A percentile compares a stretch with the other conserved stretches of the same genome.
phyloP scores from a whole-genome alignment of 2,113 vertebrate genomes.

The Periophthalmus modestus region DNA sequence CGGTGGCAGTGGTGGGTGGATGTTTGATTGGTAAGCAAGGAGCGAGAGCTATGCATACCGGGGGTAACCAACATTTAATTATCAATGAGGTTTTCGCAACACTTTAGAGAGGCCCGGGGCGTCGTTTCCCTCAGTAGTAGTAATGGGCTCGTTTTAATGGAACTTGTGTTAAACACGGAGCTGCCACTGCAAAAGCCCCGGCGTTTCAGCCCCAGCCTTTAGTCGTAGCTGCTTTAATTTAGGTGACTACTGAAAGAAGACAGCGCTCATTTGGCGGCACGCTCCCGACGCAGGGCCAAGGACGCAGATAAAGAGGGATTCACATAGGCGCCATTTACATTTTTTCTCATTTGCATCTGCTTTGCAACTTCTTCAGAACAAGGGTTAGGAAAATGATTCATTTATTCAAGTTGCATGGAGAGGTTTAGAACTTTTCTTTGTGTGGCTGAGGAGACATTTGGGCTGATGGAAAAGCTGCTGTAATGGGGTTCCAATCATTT shows the following conservation, averaged over 20 bases:
- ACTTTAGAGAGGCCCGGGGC: conserved; percentile 78
- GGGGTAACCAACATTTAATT: conserved; percentile 85
- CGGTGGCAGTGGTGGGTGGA: conserved; percentile 61
- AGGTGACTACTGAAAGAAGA: conserved; percentile 65
- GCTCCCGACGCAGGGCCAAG: conserved; percentile 30
- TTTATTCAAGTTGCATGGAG: conserved; percentile 29
- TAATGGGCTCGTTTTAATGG: conserved; percentile 83
- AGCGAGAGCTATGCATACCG: conserved; percentile 78
- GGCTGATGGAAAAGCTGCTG: conserved; percentile 13
- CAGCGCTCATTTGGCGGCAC: conserved; percentile 57
- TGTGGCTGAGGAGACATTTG: neutral
- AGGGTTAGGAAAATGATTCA: conserved; percentile 24
- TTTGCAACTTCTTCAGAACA: conserved; percentile 24
- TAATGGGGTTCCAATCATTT: conserved; percentile 23
- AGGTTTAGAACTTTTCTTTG: conserved; percentile 8
- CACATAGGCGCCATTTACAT: conserved; percentile 44
- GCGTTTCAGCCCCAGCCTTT: conserved; percentile 69
- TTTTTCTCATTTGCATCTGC: conserved; percentile 45
- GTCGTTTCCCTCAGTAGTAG: conserved; percentile 76
- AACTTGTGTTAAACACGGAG: conserved; percentile 82
- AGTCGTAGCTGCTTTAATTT: conserved; percentile 74
- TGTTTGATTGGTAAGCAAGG: conserved; percentile 83
- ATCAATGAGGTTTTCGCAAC: conserved; percentile 84
- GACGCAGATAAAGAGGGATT: conserved; percentile 42
- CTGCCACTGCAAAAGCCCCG: conserved; percentile 72